Percentiles rank a stretch among this genome's conserved stretches.
These are phyloP conservation scores for Drosophila repletoides DNA, from an alignment of 1,140 invertebrate genomes.

Conservation along the genomic window DNA sequence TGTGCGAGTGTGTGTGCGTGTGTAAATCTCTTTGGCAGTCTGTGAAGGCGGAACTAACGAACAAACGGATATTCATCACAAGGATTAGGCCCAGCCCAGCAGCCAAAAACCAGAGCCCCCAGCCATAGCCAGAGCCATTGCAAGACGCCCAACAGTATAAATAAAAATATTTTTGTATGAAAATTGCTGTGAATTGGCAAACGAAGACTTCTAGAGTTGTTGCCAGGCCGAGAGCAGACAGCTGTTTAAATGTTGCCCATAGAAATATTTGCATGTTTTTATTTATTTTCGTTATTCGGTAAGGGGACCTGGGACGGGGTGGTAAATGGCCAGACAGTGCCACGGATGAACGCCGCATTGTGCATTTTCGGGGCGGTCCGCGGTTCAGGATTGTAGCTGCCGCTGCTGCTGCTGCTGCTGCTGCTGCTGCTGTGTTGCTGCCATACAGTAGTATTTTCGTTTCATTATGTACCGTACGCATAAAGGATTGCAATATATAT, in stretches of 20 bases:
- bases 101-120: neutral
- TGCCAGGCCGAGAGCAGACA: neutral
- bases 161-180: slow-evolving; percentile 74
- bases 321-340: neutral
- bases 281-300: slow-evolving; percentile 72
- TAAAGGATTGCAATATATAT: slow-evolving; percentile 80
- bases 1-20: slow-evolving; percentile 2
- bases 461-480: slow-evolving; percentile 76
- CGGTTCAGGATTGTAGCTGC: slow-evolving; percentile 35
- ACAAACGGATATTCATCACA: slow-evolving; percentile 81
- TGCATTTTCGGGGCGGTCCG: slow-evolving; percentile 46
- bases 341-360: slow-evolving; percentile 43
- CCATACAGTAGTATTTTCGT: slow-evolving; percentile 77
- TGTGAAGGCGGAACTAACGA: slow-evolving; percentile 78
- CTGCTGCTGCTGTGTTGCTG: too few species aligned
- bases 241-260: slow-evolving; percentile 78
- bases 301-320: neutral
- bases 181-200: slow-evolving; percentile 63
- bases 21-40: slow-evolving; percentile 74
- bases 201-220: slow-evolving; percentile 9
- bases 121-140: slow-evolving; percentile 5
- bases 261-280: slow-evolving; percentile 80
- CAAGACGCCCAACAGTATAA: slow-evolving; percentile 47
- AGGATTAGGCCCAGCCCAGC: slow-evolving; percentile 27
- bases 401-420: too few species aligned